Evolutionary conservation across 2,888 invertebrate species (phyloP).

Genomic region (Nomada lathburiana): DNA sequence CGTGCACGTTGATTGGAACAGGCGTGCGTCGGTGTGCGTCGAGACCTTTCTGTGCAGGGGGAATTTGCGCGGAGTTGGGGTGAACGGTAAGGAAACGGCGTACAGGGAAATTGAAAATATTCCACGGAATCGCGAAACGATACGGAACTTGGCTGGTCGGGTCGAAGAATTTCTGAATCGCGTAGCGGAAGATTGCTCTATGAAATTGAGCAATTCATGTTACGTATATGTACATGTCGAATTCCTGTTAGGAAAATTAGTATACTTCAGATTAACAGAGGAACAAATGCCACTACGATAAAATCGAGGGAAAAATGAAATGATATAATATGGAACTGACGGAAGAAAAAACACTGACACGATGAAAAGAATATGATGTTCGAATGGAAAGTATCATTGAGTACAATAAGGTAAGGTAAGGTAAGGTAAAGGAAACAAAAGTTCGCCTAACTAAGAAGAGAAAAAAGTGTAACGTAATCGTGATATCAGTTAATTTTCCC

Average conservation of each 20-base stretch:
- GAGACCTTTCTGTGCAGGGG: neutral
- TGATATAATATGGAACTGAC: neutral
- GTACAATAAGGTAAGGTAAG: no score
- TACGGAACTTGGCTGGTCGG: neutral
- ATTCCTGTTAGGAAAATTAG: neutral
- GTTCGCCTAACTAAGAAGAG: slow-evolving; percentile 31
- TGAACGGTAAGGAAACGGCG: neutral
- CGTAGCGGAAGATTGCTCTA: neutral
- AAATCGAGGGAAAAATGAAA: neutral
- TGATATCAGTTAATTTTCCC: slow-evolving; percentile 58
- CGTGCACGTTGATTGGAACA: slow-evolving; percentile 51
- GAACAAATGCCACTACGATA: neutral
- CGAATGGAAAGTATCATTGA: slow-evolving; percentile 1
- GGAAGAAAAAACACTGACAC: neutral
- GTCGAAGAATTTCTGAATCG: neutral
- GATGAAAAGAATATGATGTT: neutral
- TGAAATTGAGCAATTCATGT: neutral
- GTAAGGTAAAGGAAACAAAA: no score
- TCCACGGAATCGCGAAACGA: no score
- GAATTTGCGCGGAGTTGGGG: neutral
- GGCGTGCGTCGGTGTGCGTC: slow-evolving; percentile 15
- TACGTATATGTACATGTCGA: neutral
- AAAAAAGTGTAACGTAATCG: slow-evolving; percentile 38
- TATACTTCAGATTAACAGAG: neutral
- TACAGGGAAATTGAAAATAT: neutral